Conservation (phyloP, 92 coral and sea anemone genomes). For the Diadumene lineata region DNA sequence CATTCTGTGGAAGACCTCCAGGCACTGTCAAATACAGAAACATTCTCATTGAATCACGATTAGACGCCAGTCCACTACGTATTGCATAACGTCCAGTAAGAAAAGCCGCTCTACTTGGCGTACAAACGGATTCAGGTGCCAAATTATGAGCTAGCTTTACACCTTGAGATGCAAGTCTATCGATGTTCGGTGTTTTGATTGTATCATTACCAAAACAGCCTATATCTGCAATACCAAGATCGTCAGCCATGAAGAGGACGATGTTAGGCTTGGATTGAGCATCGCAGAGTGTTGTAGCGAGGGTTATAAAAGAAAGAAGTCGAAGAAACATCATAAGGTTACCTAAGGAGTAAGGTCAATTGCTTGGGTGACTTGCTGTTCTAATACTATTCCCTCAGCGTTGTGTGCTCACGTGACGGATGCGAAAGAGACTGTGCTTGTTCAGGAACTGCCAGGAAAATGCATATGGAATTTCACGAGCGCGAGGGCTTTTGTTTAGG, state of each 20-base stretch:
- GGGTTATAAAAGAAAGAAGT: not conserved
- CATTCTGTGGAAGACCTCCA: constrained; percentile 50
- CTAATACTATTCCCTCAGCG: too few species aligned
- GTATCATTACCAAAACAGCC: constrained; percentile 63
- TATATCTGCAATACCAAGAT: constrained; percentile 56
- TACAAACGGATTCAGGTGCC: constrained; percentile 51
- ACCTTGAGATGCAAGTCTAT: constrained; percentile 49
- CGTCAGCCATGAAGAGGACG: constrained; percentile 58
- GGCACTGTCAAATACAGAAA: constrained; percentile 30
- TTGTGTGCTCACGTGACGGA: too few species aligned
- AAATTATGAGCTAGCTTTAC: constrained; percentile 46
- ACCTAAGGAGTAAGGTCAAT: too few species aligned
- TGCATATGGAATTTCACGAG: too few species aligned
- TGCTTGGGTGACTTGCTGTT: too few species aligned
- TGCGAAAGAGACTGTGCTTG: too few species aligned
- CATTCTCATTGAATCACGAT: constrained; percentile 22
- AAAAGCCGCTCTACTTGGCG: constrained; percentile 60
- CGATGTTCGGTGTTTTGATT: constrained; percentile 43
- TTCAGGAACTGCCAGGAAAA: too few species aligned
- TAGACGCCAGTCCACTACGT: constrained; percentile 48
- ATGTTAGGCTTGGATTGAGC: constrained; percentile 37
- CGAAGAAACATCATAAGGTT: not conserved
- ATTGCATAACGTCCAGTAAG: constrained; percentile 53
- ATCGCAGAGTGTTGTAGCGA: not conserved
- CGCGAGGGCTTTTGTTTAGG: too few species aligned